Evolutionary conservation across 2,797 vertebrate species (phyloP).

Genomic region (Peromyscus melanophrys): DNA sequence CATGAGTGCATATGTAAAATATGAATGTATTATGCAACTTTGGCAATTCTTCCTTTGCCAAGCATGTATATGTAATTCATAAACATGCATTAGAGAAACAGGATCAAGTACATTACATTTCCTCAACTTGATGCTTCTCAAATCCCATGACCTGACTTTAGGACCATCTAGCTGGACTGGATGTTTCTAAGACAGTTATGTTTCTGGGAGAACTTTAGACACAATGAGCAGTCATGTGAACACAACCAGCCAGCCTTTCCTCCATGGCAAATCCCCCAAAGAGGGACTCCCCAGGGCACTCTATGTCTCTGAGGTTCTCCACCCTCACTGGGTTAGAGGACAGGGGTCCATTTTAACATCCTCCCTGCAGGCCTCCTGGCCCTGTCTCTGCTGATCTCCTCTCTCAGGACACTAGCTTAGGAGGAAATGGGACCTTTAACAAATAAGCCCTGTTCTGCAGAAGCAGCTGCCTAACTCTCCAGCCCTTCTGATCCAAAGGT

Average conservation of each 20-base stretch:
- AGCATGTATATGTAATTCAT: slow-evolving; percentile 3
- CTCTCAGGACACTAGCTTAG: too few species aligned
- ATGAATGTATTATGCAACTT: background rate
- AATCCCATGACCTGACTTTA: background rate
- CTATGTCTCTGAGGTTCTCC: background rate
- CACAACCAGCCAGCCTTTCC: background rate
- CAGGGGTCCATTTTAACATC: background rate
- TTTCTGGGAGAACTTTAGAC: background rate
- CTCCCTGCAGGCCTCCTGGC: background rate
- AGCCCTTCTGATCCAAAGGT: too few species aligned
- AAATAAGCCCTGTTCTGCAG: fast-evolving
- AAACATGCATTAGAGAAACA: background rate
- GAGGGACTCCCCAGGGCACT: background rate
- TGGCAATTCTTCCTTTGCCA: background rate
- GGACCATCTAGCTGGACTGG: background rate
- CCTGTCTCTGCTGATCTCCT: background rate
- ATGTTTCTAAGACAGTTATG: slow-evolving; percentile 18
- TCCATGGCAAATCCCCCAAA: background rate
- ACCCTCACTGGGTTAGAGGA: background rate
- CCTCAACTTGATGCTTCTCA: background rate
- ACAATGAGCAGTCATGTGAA: background rate
- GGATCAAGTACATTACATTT: background rate
- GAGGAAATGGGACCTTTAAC: background rate
- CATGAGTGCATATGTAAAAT: background rate
- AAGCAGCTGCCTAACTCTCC: background rate